These are phyloP conservation scores for Spilosoma lubricipeda DNA, from an alignment of 2,888 invertebrate genomes.

Conservation along the genomic window DNA sequence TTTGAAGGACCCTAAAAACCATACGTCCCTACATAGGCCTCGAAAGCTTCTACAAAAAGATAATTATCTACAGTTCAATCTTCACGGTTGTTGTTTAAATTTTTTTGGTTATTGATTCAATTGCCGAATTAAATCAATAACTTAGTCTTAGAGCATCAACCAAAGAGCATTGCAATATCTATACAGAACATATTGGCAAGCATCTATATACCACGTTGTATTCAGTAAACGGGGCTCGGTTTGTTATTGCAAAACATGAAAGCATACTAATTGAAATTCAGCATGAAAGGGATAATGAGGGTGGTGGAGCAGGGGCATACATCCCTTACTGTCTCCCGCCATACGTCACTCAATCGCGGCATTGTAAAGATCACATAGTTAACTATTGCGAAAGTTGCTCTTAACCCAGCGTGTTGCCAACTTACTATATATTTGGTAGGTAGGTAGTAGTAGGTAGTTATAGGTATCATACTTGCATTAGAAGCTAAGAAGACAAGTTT, in stretches of 20 bases:
- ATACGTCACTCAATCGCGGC: conserved; percentile 67
- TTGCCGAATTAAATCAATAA: not conserved
- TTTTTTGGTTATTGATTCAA: not conserved
- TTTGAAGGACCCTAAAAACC: too few relatives aligned
- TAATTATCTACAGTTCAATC: not conserved
- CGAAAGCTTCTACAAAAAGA: not conserved
- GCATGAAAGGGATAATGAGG: conserved; percentile 86
- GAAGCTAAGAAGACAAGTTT: too few relatives aligned
- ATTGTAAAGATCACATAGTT: conserved; percentile 65
- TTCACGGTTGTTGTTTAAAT: not conserved
- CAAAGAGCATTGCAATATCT: not conserved
- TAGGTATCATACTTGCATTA: too few relatives aligned
- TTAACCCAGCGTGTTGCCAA: conserved; percentile 19
- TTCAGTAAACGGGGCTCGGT: conserved; percentile 64
- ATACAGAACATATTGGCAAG: conserved; percentile 16
- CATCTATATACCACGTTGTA: conserved; percentile 52
- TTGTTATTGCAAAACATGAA: conserved; percentile 82
- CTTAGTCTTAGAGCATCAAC: not conserved
- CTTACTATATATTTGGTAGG: conserved; percentile 17
- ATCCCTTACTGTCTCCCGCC: conserved; percentile 56
- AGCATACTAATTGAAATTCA: conserved; percentile 85
- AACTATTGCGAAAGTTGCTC: conserved; percentile 48
- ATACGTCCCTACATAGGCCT: not conserved
- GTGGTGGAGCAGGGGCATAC: conserved; percentile 49
- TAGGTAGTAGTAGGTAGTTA: too few relatives aligned